phyloP scores from a whole-genome alignment of 2,113 vertebrate genomes.

The Sinocyclocheilus rhinocerous region DNA sequence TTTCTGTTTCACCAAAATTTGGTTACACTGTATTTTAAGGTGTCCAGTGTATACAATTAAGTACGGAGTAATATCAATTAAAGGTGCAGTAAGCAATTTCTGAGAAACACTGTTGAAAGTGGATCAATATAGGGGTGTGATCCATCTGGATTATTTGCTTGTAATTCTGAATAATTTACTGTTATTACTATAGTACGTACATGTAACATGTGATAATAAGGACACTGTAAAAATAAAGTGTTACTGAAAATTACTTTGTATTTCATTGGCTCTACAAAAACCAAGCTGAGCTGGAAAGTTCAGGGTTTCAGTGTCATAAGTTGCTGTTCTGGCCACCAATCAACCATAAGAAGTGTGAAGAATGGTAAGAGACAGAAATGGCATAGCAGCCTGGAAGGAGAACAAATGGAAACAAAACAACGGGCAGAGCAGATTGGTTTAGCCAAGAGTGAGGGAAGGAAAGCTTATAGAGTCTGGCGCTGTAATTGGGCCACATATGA shows the following conservation, averaged over 20 bases:
- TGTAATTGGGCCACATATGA: constrained; percentile 68
- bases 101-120: no score
- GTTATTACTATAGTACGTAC: background rate
- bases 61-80: background rate
- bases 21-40: background rate
- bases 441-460: constrained; percentile 64
- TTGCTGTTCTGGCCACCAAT: constrained; percentile 69
- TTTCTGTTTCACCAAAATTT: background rate
- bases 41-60: background rate
- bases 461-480: constrained; percentile 63
- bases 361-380: constrained; percentile 57
- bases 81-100: no score
- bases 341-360: constrained; percentile 47
- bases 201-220: background rate
- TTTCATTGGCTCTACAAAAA: background rate
- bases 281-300: constrained; percentile 46
- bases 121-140: no score
- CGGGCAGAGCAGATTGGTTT: constrained; percentile 71
- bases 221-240: background rate
- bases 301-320: constrained; percentile 59
- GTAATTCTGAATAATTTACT: background rate
- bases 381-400: constrained; percentile 70
- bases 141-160: background rate
- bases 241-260: background rate
- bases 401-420: constrained; percentile 73